phyloP scores from a whole-genome alignment of 2,113 vertebrate species.

The Burhinus bistriatus region DNA sequence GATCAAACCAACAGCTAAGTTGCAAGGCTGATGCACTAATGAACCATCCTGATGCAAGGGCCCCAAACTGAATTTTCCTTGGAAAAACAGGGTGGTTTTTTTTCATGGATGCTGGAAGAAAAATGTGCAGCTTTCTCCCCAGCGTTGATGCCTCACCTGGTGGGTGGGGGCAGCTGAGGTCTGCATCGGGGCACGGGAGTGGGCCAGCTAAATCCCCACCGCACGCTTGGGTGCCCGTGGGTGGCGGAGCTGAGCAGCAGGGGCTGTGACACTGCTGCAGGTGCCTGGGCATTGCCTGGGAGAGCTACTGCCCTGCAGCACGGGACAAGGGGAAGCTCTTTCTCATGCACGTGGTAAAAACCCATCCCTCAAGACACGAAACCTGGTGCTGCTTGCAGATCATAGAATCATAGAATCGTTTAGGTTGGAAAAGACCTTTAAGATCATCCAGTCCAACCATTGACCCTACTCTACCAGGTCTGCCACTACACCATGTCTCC shows the following conservation, averaged over 20 bases:
- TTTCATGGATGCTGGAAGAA: not conserved
- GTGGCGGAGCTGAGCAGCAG: not conserved
- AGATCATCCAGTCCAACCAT: no score
- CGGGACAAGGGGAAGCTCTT: not conserved
- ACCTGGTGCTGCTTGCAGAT: no score
- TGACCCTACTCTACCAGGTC: no score
- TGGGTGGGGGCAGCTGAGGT: not conserved
- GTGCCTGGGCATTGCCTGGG: accelerated
- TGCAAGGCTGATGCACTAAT: not conserved
- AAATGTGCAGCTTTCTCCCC: not conserved
- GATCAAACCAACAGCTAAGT: slow-evolving; percentile 1
- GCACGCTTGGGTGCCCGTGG: accelerated
- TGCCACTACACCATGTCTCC: no score
- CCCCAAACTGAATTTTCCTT: not conserved
- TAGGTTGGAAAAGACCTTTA: no score
- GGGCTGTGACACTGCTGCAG: not conserved
- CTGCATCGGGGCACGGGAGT: accelerated
- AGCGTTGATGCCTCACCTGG: not conserved
- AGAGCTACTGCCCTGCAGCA: accelerated
- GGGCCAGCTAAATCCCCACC: not conserved
- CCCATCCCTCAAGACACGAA: not conserved
- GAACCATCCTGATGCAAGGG: not conserved
- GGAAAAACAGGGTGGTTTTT: not conserved
- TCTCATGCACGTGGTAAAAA: not conserved
- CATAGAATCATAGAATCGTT: no score